Evolutionary conservation across 2,113 vertebrate genomes (phyloP).

Genomic region (Microcebus ravelobensis): DNA sequence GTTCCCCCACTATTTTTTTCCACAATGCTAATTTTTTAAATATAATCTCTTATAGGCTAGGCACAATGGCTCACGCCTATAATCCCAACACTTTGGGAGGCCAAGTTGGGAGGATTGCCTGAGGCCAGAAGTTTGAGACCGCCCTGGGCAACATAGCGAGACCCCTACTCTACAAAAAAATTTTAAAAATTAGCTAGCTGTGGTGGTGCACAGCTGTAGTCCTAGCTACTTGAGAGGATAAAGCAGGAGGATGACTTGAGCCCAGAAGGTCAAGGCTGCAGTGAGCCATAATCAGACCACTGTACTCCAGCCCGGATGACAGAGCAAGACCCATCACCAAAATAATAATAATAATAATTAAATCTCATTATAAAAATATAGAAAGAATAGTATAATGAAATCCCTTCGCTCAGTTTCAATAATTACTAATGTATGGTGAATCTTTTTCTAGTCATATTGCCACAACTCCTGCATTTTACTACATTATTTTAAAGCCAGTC

Average conservation of each 20-base stretch:
- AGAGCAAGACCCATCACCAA: background rate
- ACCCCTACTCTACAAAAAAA: too few species aligned
- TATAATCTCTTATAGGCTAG: slow-evolving; percentile 7
- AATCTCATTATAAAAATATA: slow-evolving; percentile 39
- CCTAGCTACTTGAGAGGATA: background rate
- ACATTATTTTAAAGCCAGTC: slow-evolving; percentile 54
- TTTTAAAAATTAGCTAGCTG: too few species aligned
- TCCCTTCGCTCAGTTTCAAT: slow-evolving; percentile 12
- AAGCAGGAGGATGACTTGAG: background rate
- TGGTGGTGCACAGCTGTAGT: too few species aligned
- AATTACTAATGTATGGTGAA: slow-evolving; percentile 60
- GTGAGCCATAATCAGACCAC: background rate
- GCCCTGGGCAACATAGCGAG: too few species aligned
- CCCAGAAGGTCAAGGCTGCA: background rate
- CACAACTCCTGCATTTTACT: background rate
- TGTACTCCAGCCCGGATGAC: background rate
- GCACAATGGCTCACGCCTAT: background rate
- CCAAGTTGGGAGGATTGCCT: background rate
- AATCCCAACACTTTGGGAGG: background rate
- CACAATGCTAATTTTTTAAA: slow-evolving; percentile 46
- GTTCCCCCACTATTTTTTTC: background rate
- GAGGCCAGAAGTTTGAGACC: background rate
- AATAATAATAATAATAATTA: too few species aligned
- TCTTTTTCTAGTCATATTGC: slow-evolving; percentile 50
- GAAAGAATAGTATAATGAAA: slow-evolving; percentile 39